Evolutionary conservation across 2,113 vertebrate genomes (phyloP).

Genomic region (Piprites chloris): DNA sequence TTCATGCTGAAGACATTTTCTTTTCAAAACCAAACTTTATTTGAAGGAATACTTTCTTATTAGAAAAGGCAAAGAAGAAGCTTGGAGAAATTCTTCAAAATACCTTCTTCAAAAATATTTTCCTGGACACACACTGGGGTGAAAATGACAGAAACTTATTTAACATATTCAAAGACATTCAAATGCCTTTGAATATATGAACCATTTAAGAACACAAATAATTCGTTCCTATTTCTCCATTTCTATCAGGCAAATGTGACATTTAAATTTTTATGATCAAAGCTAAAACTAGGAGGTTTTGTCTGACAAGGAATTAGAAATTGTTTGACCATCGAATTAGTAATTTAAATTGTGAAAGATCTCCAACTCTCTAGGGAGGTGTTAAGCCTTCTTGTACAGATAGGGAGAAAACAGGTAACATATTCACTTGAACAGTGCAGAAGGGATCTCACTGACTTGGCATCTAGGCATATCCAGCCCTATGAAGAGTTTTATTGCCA

Average conservation of each 20-base stretch:
- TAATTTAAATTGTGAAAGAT: not conserved
- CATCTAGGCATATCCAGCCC: not conserved
- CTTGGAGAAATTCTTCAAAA: not conserved
- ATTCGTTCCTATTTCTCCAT: not conserved
- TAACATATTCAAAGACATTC: not conserved
- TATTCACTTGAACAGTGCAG: not conserved
- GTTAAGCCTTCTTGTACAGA: not conserved
- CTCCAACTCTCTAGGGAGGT: not conserved
- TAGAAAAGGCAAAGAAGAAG: not conserved
- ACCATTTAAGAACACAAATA: not conserved
- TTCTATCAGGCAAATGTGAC: not conserved
- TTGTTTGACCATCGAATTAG: not conserved
- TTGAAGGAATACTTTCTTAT: not conserved
- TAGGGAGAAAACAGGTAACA: not conserved
- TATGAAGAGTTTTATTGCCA: not conserved
- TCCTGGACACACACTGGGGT: not conserved
- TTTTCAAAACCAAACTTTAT: not conserved
- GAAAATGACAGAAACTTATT: not conserved
- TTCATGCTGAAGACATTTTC: not conserved
- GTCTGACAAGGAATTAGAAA: not conserved
- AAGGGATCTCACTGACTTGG: not conserved
- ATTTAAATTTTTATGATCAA: not conserved
- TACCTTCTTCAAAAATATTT: not conserved
- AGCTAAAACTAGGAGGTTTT: not conserved
- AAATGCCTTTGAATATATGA: not conserved